A percentile compares a stretch with the other conserved stretches of the same genome.
Conservation (phyloP, 2,113 vertebrate species). For the Trematomus loennbergii region DNA sequence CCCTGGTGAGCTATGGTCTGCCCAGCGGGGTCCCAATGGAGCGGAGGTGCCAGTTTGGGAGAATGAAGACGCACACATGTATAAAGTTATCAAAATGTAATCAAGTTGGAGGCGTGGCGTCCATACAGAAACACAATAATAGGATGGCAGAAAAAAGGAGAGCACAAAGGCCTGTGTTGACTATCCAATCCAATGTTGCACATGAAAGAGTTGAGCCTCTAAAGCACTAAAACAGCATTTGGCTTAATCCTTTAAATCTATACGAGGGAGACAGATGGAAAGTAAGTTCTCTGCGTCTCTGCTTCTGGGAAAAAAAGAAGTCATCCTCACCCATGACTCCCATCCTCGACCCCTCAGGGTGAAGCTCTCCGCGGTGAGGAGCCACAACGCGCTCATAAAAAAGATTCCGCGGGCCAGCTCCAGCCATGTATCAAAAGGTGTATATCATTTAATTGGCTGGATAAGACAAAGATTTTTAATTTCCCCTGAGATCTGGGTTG, state of each 20-base stretch:
- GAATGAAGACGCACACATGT: slow-evolving; percentile 59
- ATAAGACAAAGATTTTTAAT: slow-evolving; percentile 80
- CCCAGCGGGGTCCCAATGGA: slow-evolving; percentile 62
- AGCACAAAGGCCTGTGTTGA: slow-evolving; percentile 41
- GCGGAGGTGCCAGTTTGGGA: slow-evolving; percentile 58
- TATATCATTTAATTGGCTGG: slow-evolving; percentile 79
- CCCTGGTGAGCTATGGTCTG: slow-evolving; percentile 79
- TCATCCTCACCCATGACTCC: slow-evolving; percentile 27
- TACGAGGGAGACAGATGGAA: slow-evolving; percentile 76
- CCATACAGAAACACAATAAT: slow-evolving; percentile 49
- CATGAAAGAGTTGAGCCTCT: slow-evolving; percentile 69
- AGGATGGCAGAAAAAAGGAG: too few relatives aligned
- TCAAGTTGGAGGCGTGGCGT: slow-evolving; percentile 62
- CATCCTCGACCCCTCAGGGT: slow-evolving; percentile 16
- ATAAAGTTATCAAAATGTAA: slow-evolving; percentile 72
- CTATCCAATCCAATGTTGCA: slow-evolving; percentile 77
- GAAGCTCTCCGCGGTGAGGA: slow-evolving; percentile 17
- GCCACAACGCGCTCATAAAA: slow-evolving; percentile 64
- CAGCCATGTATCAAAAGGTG: slow-evolving; percentile 66
- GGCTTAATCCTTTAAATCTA: slow-evolving; percentile 78
- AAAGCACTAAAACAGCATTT: slow-evolving; percentile 60
- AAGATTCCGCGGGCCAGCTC: slow-evolving; percentile 62
- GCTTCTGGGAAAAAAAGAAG: slow-evolving; percentile 25
- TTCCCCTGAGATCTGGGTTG: slow-evolving; percentile 74
- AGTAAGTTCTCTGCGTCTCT: slow-evolving; percentile 64